Base-by-base conservation (phyloP, 1,140 invertebrate species). In the Atta texana region DNA sequence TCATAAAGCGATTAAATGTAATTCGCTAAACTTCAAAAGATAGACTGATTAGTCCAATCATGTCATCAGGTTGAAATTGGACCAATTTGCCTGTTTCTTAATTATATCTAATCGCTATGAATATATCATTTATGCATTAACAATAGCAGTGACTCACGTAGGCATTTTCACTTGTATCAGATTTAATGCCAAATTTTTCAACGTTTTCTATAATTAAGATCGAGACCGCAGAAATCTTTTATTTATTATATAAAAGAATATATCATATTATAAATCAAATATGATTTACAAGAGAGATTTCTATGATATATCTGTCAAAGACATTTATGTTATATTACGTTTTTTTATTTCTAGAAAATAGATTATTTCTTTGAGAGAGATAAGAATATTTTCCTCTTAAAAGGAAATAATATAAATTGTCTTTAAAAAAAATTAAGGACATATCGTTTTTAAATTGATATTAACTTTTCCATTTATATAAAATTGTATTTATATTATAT, bases 381-480 rank as follows among this genome's bases (percentile, higher is more conserved):
- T 34, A 10, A n/a, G 1, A 55, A 72, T 34, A 55, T 31, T 16
- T 31, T 39, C 21, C 21, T 10, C 8, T 44, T 44, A 44, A n/a
- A 16, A 57, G 6, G 6, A 39, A 57, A 34, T 57, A 74, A 57
- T 39, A 24, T 2, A 7, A 44, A 57, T 0, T 59, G 14, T 2
- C 6, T 1, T 61, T 44, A 44, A 75, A 44, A 39, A 24, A 57
- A 75, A 34, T 75, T 39, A 39, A 75, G 0, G 7, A 75, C 24
- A 39, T 8, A 8, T 74, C 16, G 18, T 7, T 39, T 8, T 39
- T 39, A 39, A 39, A 2, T 5, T 21, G 1, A 53, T 21, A n/a
- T 55, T 72, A 72, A 12, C 34, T 31, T 34, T 74, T 74, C n/a
- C 10, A 3, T 55, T 74, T 34, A 57, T 12, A n/a, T 39, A 61